Evolutionary conservation across 2,888 invertebrate species (phyloP).

Genomic region (Himalopsyche anomala): DNA sequence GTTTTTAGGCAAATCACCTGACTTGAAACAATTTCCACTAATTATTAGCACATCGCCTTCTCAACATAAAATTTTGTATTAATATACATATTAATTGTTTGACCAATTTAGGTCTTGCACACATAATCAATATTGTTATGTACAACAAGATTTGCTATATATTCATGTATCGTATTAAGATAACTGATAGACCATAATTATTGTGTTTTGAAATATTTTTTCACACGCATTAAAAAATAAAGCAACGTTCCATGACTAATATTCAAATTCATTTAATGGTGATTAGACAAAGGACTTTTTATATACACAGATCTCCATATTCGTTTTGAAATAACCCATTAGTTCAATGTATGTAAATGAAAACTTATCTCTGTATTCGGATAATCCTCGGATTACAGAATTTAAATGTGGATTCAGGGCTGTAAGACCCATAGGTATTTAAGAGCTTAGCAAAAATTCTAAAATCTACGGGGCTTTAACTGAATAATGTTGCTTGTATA

Average conservation of each 20-base stretch:
- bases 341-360: constrained; percentile 25
- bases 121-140: too few species aligned
- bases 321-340: background rate
- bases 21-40: too few species aligned
- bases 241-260: background rate
- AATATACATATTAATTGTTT: too few species aligned
- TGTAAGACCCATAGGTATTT: constrained; percentile 16
- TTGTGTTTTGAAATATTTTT: too few species aligned
- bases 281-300: background rate
- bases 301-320: background rate
- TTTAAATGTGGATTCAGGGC: background rate
- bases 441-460: constrained; percentile 16
- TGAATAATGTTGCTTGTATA: constrained; percentile 13
- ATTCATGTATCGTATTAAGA: too few species aligned
- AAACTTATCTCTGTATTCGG: constrained; percentile 4
- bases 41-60: too few species aligned
- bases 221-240: too few species aligned
- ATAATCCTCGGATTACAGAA: constrained; percentile 2
- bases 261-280: background rate
- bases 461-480: background rate
- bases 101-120: too few species aligned
- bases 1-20: too few species aligned
- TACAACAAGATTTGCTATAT: too few species aligned
- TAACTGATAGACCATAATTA: too few species aligned
- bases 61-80: too few species aligned